Conservation (phyloP, 1,140 invertebrate species). For the Panagrolaimus sp. region DNA sequence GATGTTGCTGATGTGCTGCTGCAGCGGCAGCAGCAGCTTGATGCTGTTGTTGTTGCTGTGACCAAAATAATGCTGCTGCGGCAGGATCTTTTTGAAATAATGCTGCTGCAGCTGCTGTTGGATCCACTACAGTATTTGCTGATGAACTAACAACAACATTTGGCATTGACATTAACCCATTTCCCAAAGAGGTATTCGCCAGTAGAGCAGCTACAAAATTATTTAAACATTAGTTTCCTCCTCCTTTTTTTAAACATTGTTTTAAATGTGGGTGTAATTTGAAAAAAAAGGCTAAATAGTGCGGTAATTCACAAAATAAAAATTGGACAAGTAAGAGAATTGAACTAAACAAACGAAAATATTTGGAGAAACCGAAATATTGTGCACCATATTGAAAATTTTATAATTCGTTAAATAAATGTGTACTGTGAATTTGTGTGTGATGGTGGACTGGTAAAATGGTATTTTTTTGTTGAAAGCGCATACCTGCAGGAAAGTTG, state of each 20-base stretch:
- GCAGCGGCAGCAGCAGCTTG: neutral
- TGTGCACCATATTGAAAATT: neutral
- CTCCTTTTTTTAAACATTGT: too few relatives aligned
- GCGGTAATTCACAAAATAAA: too few relatives aligned
- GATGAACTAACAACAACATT: neutral
- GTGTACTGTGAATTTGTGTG: neutral
- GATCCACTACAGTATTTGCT: neutral
- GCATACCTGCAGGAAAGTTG: conserved; percentile 10
- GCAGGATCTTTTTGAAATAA: conserved; percentile 12
- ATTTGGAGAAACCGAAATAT: conserved; percentile 6
- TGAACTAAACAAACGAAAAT: too few relatives aligned
- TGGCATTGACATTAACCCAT: neutral
- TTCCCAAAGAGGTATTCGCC: neutral
- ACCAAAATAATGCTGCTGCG: conserved; percentile 6
- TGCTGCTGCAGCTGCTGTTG: neutral
- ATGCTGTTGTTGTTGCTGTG: conserved; percentile 5
- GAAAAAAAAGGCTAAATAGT: too few relatives aligned
- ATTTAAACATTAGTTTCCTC: too few relatives aligned
- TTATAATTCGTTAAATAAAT: neutral
- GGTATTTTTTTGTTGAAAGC: neutral
- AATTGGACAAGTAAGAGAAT: too few relatives aligned
- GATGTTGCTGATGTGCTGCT: neutral
- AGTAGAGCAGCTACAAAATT: conserved; percentile 7
- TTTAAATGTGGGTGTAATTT: too few relatives aligned
- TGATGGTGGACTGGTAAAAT: neutral